Conservation (phyloP, 64 coral and sea anemone species). For the Acropora yongei region DNA sequence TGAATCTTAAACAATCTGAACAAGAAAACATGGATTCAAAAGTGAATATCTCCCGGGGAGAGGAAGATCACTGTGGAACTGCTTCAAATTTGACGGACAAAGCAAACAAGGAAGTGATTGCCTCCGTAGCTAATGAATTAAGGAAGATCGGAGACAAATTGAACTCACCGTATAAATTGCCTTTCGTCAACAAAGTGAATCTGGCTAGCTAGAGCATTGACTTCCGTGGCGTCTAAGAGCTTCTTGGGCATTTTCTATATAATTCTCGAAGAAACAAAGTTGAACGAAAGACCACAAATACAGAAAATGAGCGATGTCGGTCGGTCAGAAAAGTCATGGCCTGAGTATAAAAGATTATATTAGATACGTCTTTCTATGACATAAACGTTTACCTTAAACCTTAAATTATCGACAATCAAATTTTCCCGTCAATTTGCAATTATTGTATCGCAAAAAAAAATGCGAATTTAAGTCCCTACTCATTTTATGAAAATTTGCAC, state of each 20-base stretch:
- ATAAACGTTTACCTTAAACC: too few species aligned
- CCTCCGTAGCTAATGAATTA: neutral
- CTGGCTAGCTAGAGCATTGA: neutral
- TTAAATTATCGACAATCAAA: too few species aligned
- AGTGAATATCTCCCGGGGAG: too few species aligned
- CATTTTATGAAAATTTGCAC: too few species aligned
- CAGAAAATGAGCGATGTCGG: too few species aligned
- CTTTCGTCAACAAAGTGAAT: neutral
- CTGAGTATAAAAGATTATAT: too few species aligned
- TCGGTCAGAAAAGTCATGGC: too few species aligned
- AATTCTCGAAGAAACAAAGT: neutral
- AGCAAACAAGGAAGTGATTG: neutral
- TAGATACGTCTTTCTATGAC: too few species aligned
- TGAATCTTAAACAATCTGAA: too few species aligned
- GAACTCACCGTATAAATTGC: neutral
- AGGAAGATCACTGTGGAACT: neutral
- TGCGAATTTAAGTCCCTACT: too few species aligned
- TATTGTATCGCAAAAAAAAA: too few species aligned
- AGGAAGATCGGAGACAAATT: constrained; percentile 16
- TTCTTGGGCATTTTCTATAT: neutral
- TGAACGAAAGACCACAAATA: neutral
- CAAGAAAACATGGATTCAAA: neutral
- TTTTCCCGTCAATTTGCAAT: too few species aligned
- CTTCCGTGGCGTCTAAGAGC: neutral
- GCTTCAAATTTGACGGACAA: neutral